Evolutionary conservation across 2,113 vertebrate species (phyloP), one percentile per base, ranked within the genome.

Genomic region (Hypocryptadius cinnamomeus): DNA sequence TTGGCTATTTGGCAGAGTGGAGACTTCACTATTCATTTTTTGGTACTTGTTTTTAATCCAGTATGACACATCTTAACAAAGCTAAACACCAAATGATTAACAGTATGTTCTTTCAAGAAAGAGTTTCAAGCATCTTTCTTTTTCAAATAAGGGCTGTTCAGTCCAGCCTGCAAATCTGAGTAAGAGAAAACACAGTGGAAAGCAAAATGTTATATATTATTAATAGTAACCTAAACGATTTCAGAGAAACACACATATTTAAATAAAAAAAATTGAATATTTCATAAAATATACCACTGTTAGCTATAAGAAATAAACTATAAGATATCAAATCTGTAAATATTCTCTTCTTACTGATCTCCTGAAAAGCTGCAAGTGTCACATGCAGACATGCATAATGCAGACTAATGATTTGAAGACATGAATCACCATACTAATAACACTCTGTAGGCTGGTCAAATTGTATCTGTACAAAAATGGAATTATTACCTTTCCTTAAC

Each of bases 21-120:
- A 94, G 69, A 68, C 85, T 94, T 97, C 96, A 96, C 76, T 69
- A 85, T 89, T 96, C 48, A 96, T 97, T 96, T 94, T 73, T 64
- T 70, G n/a, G 27, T 90, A 50, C 37, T 95, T 95, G 71, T 16
- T 84, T 97, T 95, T 96, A 96, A 97, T 96, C 23, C 61, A 74
- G 69, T 78, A 77, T 94, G 97, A 96, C 95, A 96, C 30, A 73
- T 27, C 16, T 91, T 91, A 95, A 95, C 79, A 94, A 78, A 93
- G 89, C 37, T 89, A 94, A 93, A 84, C 22, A 79, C 25, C 45
- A 79, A 76, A 91, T 77, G 50, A 87, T 79, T 47, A 90, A 72
- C 27, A 80, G 47, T 33, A 53, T 85, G 15, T 60, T 91, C 31
- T 77, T 92, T 89, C 50, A 87, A 81, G 95, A 83, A 69, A 83